phyloP scores from a whole-genome alignment of 1,140 invertebrate species.

The Hycleus phaleratus region DNA sequence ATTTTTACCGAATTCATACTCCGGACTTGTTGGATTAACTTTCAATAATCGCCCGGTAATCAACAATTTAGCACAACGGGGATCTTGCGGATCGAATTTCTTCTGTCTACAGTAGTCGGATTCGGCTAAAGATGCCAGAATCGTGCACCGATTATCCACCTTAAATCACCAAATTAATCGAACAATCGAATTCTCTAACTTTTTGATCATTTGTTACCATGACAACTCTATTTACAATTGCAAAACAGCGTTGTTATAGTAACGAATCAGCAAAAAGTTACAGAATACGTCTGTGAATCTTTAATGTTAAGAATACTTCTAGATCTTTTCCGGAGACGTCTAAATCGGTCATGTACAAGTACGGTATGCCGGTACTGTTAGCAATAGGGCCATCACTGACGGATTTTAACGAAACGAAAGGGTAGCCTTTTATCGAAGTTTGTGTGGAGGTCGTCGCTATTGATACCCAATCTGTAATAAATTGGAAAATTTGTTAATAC shows the following conservation, averaged over 20 bases:
- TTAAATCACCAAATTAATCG: too few species aligned
- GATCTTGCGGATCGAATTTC: constrained; percentile 69
- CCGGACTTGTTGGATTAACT: constrained; percentile 51
- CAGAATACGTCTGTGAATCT: too few species aligned
- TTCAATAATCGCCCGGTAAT: constrained; percentile 60
- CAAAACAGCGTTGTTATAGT: too few species aligned
- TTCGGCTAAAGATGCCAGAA: constrained; percentile 62
- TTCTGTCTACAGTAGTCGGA: constrained; percentile 55
- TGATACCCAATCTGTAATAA: constrained; percentile 58
- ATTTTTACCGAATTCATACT: constrained; percentile 52
- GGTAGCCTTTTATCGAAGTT: constrained; percentile 53
- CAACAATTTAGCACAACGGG: constrained; percentile 66
- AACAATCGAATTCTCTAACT: too few species aligned
- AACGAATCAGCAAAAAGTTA: too few species aligned
- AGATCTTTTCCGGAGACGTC: constrained; percentile 69
- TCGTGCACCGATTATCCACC: constrained; percentile 47
- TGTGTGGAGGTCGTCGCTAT: constrained; percentile 64
- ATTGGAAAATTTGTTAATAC: constrained; percentile 7
- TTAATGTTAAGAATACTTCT: constrained; percentile 40
- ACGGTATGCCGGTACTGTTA: constrained; percentile 67
- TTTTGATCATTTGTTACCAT: too few species aligned
- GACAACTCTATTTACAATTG: too few species aligned
- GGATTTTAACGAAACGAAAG: constrained; percentile 67
- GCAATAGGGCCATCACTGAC: constrained; percentile 60
- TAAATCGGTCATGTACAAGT: constrained; percentile 67